A percentile compares a stretch with the other conserved stretches of the same genome.
Evolutionary conservation across 2,113 vertebrate genomes (phyloP).

Genomic region (Girardinichthys multiradiatus): DNA sequence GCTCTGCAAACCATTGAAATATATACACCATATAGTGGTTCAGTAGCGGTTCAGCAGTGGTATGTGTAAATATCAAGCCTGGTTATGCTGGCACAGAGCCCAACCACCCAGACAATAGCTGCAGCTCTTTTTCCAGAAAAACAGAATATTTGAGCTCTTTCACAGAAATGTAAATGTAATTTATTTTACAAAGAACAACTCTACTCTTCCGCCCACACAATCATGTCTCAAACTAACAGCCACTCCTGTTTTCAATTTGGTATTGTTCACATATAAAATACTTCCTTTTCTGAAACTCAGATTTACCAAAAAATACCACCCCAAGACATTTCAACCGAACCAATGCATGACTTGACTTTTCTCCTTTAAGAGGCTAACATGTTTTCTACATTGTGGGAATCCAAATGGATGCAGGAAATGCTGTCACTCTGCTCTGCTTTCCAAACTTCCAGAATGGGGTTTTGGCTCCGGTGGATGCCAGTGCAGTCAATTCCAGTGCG

Average conservation of each 20-base stretch:
- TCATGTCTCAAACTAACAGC: conserved; percentile 39
- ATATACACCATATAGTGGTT: conserved; percentile 39
- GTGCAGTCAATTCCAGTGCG: conserved; percentile 68
- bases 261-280: conserved; percentile 64
- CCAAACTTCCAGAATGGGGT: conserved; percentile 72
- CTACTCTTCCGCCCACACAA: conserved; percentile 48
- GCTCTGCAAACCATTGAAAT: conserved; percentile 31
- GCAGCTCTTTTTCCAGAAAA: conserved; percentile 33
- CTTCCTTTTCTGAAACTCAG: conserved; percentile 55
- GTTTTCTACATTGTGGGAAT: conserved; percentile 78
- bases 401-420: conserved; percentile 78
- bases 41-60: conserved; percentile 25
- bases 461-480: conserved; percentile 57
- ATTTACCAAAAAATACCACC: conserved; percentile 54
- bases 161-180: conserved; percentile 19
- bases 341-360: conserved; percentile 47
- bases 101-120: conserved; percentile 47
- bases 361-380: conserved; percentile 67
- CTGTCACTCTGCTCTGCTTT: conserved; percentile 71
- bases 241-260: conserved; percentile 63
- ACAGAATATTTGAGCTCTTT: conserved; percentile 42
- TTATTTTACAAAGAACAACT: conserved; percentile 46
- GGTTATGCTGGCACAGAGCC: conserved; percentile 43
- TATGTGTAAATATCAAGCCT: conserved; percentile 44
- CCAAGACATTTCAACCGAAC: conserved; percentile 20